Percentiles rank a stretch among this genome's conserved stretches.
These are phyloP conservation scores for Endomychus coccineus DNA, from an alignment of 2,888 invertebrate species.

Conservation along the genomic window DNA sequence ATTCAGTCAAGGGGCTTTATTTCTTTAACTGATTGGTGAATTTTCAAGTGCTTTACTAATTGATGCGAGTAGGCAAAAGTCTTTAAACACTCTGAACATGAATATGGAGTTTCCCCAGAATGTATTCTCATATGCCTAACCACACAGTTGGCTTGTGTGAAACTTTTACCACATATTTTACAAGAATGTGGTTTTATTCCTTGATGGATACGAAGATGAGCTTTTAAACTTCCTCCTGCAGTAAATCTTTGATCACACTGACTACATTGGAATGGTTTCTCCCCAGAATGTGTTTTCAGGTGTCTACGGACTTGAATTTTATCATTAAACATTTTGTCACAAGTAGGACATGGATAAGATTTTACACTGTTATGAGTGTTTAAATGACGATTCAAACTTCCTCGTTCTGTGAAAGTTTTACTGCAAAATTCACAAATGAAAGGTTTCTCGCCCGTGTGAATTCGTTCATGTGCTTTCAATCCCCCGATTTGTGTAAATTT, in stretches of 20 bases:
- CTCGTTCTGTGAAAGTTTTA: no score
- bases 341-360: background rate
- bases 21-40: background rate
- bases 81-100: conserved; percentile 15
- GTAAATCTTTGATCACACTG: no score
- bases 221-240: no score
- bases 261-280: no score
- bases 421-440: no score
- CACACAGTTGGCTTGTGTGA: conserved; percentile 6
- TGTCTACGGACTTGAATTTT: background rate
- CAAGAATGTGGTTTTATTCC: conserved; percentile 14
- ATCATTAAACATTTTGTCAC: conserved; percentile 4
- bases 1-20: background rate
- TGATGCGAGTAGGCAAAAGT: conserved; percentile 20
- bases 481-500: no score
- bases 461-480: no score
- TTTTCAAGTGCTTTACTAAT: conserved; percentile 19
- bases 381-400: background rate
- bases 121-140: conserved; percentile 12
- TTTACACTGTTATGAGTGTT: background rate
- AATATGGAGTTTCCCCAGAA: conserved; percentile 19
- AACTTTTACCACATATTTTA: conserved; percentile 14
- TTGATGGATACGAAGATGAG: conserved; percentile 15
- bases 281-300: no score
- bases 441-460: no score